Evolutionary conservation across 2,113 vertebrate species (phyloP).

Genomic region (Takifugu bimaculatus): DNA sequence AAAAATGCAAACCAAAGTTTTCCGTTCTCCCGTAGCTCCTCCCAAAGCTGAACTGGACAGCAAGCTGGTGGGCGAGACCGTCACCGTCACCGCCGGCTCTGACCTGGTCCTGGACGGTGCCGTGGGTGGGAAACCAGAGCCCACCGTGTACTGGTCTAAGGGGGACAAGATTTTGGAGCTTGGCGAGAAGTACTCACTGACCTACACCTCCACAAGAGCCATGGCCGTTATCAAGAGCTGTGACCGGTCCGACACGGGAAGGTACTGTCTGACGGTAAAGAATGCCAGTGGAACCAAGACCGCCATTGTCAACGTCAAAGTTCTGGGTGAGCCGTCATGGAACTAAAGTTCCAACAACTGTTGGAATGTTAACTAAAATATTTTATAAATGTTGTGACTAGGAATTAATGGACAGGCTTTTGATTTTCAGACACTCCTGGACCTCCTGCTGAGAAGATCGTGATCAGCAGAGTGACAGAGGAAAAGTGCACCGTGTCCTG

Average conservation of each 20-base stretch:
- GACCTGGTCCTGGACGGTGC: conserved; percentile 94
- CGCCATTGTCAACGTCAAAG: conserved; percentile 87
- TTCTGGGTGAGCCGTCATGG: conserved; percentile 81
- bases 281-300: conserved; percentile 93
- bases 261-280: conserved; percentile 90
- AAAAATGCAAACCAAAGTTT: not conserved
- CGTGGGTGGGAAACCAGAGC: conserved; percentile 95
- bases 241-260: conserved; percentile 90
- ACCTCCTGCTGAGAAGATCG: conserved; percentile 82
- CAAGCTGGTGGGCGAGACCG: conserved; percentile 84
- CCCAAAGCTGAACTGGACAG: conserved; percentile 93
- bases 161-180: conserved; percentile 89
- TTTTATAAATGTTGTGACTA: not conserved
- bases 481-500: conserved; percentile 95
- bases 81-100: conserved; percentile 87
- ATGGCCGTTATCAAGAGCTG: conserved; percentile 95
- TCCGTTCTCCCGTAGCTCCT: conserved; percentile 76
- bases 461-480: conserved; percentile 90
- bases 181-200: conserved; percentile 92
- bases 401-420: not conserved
- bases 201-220: conserved; percentile 91
- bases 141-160: conserved; percentile 95
- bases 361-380: not conserved
- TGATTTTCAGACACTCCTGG: conserved; percentile 86
- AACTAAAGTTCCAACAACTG: not conserved